phyloP scores from a whole-genome alignment of 2,113 vertebrate genomes.

The Chauna torquata region DNA sequence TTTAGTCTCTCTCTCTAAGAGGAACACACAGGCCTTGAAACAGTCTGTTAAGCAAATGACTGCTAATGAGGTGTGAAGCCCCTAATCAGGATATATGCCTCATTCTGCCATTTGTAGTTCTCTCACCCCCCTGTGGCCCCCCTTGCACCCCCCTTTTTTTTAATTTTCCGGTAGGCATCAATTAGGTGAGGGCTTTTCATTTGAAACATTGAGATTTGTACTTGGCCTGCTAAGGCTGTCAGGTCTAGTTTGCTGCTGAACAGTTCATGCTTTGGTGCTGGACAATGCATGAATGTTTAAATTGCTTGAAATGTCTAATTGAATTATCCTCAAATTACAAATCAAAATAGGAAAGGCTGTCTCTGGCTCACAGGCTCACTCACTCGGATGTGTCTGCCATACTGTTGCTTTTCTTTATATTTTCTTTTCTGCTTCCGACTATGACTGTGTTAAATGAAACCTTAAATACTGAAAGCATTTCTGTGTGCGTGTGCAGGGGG shows the following conservation, averaged over 20 bases:
- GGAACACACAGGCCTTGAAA: neutral
- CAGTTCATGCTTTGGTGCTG: slow-evolving; percentile 75
- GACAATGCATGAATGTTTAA: slow-evolving; percentile 89
- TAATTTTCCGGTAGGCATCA: slow-evolving; percentile 34
- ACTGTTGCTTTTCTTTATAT: slow-evolving; percentile 20
- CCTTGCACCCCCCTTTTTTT: neutral
- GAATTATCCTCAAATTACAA: slow-evolving; percentile 83
- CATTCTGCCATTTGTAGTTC: neutral
- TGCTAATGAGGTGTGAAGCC: slow-evolving; percentile 31
- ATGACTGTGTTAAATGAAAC: slow-evolving; percentile 30
- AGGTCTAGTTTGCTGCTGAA: slow-evolving; percentile 81
- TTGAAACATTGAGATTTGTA: slow-evolving; percentile 43
- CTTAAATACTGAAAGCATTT: slow-evolving; percentile 38
- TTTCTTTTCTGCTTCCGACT: slow-evolving; percentile 13
- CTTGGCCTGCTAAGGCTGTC: slow-evolving; percentile 79
- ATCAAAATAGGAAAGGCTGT: slow-evolving; percentile 76
- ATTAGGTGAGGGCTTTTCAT: slow-evolving; percentile 47
- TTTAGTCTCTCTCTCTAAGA: neutral
- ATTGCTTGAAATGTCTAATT: slow-evolving; percentile 84
- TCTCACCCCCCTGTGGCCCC: neutral
- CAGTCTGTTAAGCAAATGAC: neutral
- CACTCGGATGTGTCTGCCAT: slow-evolving; percentile 59
- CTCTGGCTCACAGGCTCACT: slow-evolving; percentile 66
- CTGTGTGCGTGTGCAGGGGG: neutral
- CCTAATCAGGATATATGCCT: neutral